Evolutionary conservation across 1,140 invertebrate genomes (phyloP).

Genomic region (Panonychus citri): DNA sequence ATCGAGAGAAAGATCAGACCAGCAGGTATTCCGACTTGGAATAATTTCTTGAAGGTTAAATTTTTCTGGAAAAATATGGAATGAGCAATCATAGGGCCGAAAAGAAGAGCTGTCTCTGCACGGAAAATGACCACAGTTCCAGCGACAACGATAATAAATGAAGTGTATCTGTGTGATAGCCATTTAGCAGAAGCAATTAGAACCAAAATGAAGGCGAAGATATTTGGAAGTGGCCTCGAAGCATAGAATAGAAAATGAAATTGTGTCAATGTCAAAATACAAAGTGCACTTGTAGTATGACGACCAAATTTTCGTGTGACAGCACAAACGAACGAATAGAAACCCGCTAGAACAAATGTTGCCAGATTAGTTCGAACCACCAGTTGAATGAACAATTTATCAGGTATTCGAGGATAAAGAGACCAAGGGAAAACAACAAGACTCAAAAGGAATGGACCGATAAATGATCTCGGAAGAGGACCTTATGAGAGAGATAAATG

Average conservation of each 20-base stretch:
- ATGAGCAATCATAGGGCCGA: constrained; percentile 2
- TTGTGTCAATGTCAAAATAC: constrained; percentile 61
- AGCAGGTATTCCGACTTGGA: constrained; percentile 9
- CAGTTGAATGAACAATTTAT: constrained; percentile 10
- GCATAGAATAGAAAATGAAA: constrained; percentile 97
- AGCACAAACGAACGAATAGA: constrained; percentile 37
- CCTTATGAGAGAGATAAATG: no score
- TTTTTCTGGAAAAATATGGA: constrained; percentile 6
- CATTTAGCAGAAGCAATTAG: constrained; percentile 23
- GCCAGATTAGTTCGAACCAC: constrained; percentile 29
- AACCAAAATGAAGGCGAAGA: constrained; percentile 77
- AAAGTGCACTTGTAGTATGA: constrained; percentile 52
- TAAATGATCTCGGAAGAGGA: constrained; percentile 85
- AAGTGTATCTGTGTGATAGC: constrained; percentile 9
- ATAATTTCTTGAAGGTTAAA: not conserved
- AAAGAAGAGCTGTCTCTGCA: constrained; percentile 9
- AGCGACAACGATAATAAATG: constrained; percentile 9
- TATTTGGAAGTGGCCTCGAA: constrained; percentile 81
- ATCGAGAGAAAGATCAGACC: constrained; percentile 25
- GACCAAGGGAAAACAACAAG: not conserved
- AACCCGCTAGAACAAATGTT: constrained; percentile 42
- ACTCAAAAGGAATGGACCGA: constrained; percentile 70
- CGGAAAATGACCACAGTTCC: constrained; percentile 13
- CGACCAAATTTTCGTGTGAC: constrained; percentile 41
- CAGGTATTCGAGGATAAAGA: not conserved